Evolutionary conservation across 2,113 vertebrate species (phyloP).

Genomic region (Alligator mississippiensis): DNA sequence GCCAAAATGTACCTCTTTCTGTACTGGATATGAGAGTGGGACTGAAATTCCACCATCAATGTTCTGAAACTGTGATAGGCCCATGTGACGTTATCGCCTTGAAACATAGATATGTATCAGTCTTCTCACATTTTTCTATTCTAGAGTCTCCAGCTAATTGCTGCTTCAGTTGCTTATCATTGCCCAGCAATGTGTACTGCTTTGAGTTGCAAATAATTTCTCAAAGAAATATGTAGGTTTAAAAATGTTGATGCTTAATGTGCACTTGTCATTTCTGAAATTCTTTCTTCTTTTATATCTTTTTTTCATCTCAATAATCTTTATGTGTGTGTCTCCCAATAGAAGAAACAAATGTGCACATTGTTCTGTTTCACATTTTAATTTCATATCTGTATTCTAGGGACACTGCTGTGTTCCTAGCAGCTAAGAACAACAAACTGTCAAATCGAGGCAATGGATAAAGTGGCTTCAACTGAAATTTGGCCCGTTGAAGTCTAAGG

Average conservation of each 20-base stretch:
- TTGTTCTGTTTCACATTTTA: constrained; percentile 64
- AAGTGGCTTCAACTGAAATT: constrained; percentile 61
- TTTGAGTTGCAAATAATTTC: constrained; percentile 52
- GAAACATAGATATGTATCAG: constrained; percentile 52
- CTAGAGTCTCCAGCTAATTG: constrained; percentile 42
- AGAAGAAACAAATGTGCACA: constrained; percentile 62
- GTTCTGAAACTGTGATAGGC: constrained; percentile 53
- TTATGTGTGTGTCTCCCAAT: constrained; percentile 62
- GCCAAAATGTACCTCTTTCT: constrained; percentile 82
- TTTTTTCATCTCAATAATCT: constrained; percentile 64
- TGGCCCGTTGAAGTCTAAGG: constrained; percentile 44
- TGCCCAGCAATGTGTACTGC: constrained; percentile 36
- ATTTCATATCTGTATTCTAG: constrained; percentile 63
- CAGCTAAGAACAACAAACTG: constrained; percentile 63
- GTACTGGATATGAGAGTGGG: constrained; percentile 67
- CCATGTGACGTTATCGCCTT: constrained; percentile 66
- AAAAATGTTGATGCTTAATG: constrained; percentile 62
- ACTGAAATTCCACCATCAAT: constrained; percentile 72
- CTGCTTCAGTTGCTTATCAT: constrained; percentile 37
- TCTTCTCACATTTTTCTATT: constrained; percentile 54
- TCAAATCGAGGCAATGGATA: constrained; percentile 57
- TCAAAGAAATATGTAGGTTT: constrained; percentile 63
- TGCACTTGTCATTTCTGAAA: constrained; percentile 54
- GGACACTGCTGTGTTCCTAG: constrained; percentile 54
- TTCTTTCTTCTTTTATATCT: constrained; percentile 47